Conservation (phyloP, 2,888 invertebrate species). For the Leucophenga montana region DNA sequence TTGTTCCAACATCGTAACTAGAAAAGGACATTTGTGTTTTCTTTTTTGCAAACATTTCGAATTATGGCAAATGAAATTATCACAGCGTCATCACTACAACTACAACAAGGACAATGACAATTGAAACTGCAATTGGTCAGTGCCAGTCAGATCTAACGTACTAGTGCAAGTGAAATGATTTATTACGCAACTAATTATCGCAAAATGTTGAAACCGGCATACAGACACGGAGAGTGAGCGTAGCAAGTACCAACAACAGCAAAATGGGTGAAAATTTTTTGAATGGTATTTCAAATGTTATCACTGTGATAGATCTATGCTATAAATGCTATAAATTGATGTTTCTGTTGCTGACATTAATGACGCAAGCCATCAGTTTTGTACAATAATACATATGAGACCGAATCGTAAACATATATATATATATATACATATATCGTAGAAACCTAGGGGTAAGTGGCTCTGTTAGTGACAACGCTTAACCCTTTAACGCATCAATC, state of each 20-base stretch:
- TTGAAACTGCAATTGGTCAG: slow-evolving; percentile 49
- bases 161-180: slow-evolving; percentile 40
- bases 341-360: slow-evolving; percentile 38
- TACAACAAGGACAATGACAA: slow-evolving; percentile 38
- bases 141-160: slow-evolving; percentile 26
- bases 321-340: too few relatives aligned
- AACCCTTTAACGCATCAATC: slow-evolving; percentile 20
- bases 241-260: not conserved
- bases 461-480: not conserved
- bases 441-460: not conserved
- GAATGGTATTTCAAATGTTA: not conserved
- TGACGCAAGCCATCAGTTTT: slow-evolving; percentile 40
- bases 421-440: too few relatives aligned
- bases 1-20: too few relatives aligned
- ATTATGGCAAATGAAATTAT: not conserved
- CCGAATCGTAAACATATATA: too few relatives aligned
- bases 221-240: not conserved
- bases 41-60: not conserved
- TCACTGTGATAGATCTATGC: not conserved
- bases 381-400: not conserved
- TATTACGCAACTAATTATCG: slow-evolving; percentile 19
- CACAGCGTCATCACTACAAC: slow-evolving; percentile 14
- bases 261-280: not conserved
- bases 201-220: not conserved
- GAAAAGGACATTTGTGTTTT: not conserved